A percentile compares a stretch with the other conserved stretches of the same genome.
Conservation (phyloP, 1,140 invertebrate species). For the Cataglyphis hispanica region DNA sequence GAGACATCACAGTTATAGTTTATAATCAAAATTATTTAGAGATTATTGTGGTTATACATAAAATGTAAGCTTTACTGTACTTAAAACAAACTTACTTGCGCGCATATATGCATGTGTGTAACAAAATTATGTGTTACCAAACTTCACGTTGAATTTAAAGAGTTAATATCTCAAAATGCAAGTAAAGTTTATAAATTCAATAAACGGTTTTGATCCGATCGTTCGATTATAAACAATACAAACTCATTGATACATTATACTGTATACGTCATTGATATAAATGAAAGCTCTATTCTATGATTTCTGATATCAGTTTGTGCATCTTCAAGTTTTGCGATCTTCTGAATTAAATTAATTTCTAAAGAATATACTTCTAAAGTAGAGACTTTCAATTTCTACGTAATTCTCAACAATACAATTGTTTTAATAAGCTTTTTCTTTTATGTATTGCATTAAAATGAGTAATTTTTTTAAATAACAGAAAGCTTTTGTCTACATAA, state of each 20-base stretch:
- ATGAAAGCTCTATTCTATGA: neutral
- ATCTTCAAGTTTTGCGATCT: neutral
- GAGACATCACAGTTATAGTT: neutral
- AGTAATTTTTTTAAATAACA: neutral
- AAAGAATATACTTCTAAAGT: neutral
- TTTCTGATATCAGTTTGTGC: neutral
- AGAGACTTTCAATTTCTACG: neutral
- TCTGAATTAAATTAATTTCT: conserved; percentile 7
- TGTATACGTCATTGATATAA: neutral
- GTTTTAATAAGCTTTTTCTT: neutral
- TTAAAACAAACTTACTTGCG: neutral
- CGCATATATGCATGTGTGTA: neutral
- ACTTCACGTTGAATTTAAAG: neutral
- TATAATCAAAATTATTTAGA: neutral
- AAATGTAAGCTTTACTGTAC: neutral
- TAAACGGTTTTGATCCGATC: neutral
- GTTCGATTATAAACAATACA: neutral
- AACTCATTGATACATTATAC: neutral
- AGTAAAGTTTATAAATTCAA: conserved; percentile 4
- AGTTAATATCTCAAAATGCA: neutral
- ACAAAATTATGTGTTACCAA: neutral
- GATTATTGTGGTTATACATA: neutral
- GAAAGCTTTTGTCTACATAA: neutral
- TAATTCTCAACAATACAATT: neutral
- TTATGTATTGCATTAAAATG: neutral